A percentile compares a stretch with the other conserved stretches of the same genome.
phyloP scores from a whole-genome alignment of 2,113 vertebrate species.

The Hemicordylus capensis region DNA sequence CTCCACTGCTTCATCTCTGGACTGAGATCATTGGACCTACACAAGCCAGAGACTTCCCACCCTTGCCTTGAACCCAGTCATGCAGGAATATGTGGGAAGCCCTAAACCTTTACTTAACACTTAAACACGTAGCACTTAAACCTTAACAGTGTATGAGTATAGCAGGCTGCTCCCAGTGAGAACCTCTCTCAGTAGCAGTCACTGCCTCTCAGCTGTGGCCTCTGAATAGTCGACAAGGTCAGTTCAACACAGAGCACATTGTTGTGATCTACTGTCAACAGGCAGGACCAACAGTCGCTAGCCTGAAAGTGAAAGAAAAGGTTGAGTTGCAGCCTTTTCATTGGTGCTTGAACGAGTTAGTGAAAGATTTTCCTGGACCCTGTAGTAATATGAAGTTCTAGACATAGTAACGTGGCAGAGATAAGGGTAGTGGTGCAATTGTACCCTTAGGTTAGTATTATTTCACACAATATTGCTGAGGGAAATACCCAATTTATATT shows the following conservation, averaged over 20 bases:
- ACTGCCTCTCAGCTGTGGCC: not conserved
- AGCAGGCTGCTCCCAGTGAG: no score
- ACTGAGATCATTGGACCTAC: no score
- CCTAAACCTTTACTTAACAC: no score
- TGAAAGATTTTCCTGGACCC: not conserved
- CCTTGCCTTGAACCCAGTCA: no score
- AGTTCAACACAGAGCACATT: not conserved
- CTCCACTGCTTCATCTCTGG: no score
- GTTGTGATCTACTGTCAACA: not conserved
- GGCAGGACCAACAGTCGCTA: not conserved
- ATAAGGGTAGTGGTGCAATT: not conserved
- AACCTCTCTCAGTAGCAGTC: not conserved
- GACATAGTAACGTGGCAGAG: not conserved
- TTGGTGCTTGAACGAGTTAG: not conserved
- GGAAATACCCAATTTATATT: not conserved
- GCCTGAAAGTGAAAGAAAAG: not conserved
- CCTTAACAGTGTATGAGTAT: no score
- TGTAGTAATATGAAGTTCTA: not conserved
- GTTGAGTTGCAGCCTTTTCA: not conserved
- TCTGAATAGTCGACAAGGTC: not conserved
- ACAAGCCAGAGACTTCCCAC: no score
- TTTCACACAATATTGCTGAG: not conserved
- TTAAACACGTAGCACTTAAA: no score
- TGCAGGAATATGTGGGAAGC: no score
- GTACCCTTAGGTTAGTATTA: not conserved